Evolutionary conservation across 2,888 invertebrate genomes (phyloP), one percentile per base, ranked within the genome.

Genomic region (Masnerella sp.): DNA sequence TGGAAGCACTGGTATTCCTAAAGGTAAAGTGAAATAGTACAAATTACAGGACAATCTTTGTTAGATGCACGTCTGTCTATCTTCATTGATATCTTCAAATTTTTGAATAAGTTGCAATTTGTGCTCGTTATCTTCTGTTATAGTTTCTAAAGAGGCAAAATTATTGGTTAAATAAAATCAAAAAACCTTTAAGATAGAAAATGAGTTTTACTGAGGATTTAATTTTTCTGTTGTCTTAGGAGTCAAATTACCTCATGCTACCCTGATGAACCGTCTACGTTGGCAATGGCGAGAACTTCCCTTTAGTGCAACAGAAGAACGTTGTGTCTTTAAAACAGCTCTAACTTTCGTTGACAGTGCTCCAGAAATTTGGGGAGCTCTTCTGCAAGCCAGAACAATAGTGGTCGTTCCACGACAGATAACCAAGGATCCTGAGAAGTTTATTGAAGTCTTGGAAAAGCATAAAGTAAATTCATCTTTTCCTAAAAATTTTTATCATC

Each of bases 301-400:
- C 0, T 96, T 92, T 86, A 88, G 90, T 0, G 81, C 88, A 0
- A 89, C 90, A 0, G 95, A 95, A 82, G 89, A 89, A 5, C 90
- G 90, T 2, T 94, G 95, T 79, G 93, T 95, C 0, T 96, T 96
- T 89, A 97, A 97, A 88, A 97, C 97, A 0, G 95, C 96, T 0
- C 88, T 96, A 12, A 96, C 96, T 0, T 97, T 97, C 84, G 96
- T 97, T 2, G 97, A 97, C 85, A 95, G 96, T 0, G 92, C 96
- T 5, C 91, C 93, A 1, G 97, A 97, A 89, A 92, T 97, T 59
- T 96, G 96, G 94, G 94, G 94, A 0, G 94, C 96, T 0, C 84
- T 97, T 40, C 88, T 96, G 11, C 92, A 92, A 78, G 88, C 88
- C 0, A 87, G 91, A 69, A 90, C 94, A 0, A 84, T 96, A 54